These are phyloP conservation scores for Microplitis deprimator DNA, from an alignment of 2,888 invertebrate species.

Conservation along the genomic window DNA sequence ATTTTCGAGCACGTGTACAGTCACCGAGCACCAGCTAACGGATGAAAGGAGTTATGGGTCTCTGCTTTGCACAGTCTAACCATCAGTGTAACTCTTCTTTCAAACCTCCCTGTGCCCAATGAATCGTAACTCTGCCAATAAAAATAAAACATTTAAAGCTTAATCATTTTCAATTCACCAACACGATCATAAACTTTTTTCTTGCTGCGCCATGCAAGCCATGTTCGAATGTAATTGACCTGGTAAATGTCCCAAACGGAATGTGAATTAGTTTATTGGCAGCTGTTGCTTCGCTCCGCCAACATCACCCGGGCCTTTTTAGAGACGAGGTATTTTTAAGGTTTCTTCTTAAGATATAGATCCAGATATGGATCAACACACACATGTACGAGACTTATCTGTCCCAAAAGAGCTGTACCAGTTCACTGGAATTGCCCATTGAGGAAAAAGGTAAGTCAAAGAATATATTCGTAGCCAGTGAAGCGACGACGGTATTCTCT, in stretches of 20 bases:
- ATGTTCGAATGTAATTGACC: slow-evolving; percentile 26
- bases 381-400: neutral
- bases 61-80: neutral
- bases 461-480: too few relatives aligned
- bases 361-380: neutral
- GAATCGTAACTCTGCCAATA: slow-evolving; percentile 6
- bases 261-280: slow-evolving; percentile 24
- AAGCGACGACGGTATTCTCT: too few relatives aligned
- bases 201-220: neutral
- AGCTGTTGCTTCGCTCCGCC: slow-evolving; percentile 28
- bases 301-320: too few relatives aligned
- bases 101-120: neutral
- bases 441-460: neutral
- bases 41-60: slow-evolving; percentile 39
- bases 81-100: neutral
- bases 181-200: neutral
- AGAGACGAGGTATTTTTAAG: too few relatives aligned
- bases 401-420: slow-evolving; percentile 19
- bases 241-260: slow-evolving; percentile 30
- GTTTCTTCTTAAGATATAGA: neutral
- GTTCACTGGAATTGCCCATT: slow-evolving; percentile 13
- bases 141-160: neutral
- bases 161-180: neutral
- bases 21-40: slow-evolving; percentile 4
- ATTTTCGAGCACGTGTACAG: slow-evolving; percentile 49